Conservation (phyloP, 2,113 vertebrate species). For the Notiomystis cincta region DNA sequence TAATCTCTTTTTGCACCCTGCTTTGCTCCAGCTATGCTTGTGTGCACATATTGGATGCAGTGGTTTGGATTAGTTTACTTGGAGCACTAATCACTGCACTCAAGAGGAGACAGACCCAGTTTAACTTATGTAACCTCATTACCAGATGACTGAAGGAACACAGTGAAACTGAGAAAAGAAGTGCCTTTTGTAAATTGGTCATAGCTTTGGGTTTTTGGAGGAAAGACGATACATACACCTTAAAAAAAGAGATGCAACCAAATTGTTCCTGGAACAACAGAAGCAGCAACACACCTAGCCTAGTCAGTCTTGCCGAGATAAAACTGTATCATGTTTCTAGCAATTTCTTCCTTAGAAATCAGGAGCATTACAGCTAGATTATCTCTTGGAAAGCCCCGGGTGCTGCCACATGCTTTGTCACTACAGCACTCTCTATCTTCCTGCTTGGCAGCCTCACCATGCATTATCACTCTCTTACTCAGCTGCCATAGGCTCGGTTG, state of each 20-base stretch:
- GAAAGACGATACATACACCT: not conserved
- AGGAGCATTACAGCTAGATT: not conserved
- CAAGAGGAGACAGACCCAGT: not conserved
- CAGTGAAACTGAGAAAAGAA: not conserved
- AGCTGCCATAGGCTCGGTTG: not conserved
- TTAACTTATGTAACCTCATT: not conserved
- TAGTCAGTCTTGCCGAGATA: not conserved
- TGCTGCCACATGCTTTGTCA: conserved; percentile 10
- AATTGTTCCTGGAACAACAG: not conserved
- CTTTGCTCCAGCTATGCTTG: not conserved
- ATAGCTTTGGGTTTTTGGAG: not conserved
- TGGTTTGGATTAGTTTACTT: not conserved
- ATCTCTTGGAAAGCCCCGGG: not conserved
- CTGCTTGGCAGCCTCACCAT: conserved; percentile 13
- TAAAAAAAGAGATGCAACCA: not conserved
- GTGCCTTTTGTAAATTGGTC: not conserved
- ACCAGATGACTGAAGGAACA: not conserved
- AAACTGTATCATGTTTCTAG: not conserved
- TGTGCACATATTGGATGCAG: not conserved
- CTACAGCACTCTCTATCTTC: not conserved
- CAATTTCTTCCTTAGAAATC: not conserved
- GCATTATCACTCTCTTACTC: not conserved
- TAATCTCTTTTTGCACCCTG: not conserved
- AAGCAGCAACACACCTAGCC: not conserved
- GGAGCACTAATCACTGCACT: not conserved